Percentiles rank a stretch among this genome's conserved stretches.
phyloP scores from a whole-genome alignment of 2,113 vertebrate genomes.

The Hiodon tergisus region DNA sequence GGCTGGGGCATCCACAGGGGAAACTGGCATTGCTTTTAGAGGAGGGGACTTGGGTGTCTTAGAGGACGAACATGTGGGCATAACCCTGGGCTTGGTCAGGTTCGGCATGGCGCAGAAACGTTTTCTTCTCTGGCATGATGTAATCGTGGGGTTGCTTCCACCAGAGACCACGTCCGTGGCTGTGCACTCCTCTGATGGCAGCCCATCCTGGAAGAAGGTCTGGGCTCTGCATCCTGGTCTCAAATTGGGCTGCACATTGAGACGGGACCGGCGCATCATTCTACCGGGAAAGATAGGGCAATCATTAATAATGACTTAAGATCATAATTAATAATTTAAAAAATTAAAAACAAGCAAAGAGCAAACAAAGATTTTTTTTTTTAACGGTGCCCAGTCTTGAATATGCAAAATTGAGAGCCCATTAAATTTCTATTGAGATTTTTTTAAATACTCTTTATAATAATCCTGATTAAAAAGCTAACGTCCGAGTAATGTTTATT shows the following conservation, averaged over 20 bases:
- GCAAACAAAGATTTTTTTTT: too few species aligned
- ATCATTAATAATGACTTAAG: too few species aligned
- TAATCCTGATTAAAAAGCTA: too few species aligned
- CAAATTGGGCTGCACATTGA: conserved; percentile 81
- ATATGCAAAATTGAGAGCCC: too few species aligned
- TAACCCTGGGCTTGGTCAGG: conserved; percentile 61
- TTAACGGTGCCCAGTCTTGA: too few species aligned
- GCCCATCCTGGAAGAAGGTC: conserved; percentile 35
- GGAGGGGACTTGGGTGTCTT: conserved; percentile 48
- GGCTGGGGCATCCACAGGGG: conserved; percentile 17
- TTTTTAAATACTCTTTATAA: too few species aligned
- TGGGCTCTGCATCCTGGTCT: conserved; percentile 53
- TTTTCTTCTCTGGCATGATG: conserved; percentile 75
- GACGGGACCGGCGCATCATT: conserved; percentile 86
- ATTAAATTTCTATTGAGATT: too few species aligned
- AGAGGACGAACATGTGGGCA: conserved; percentile 44
- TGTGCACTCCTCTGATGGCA: background rate
- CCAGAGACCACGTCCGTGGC: conserved; percentile 36
- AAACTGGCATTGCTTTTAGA: conserved; percentile 36
- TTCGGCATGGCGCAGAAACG: conserved; percentile 73
- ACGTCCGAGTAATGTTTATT: too few species aligned
- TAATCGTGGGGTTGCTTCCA: conserved; percentile 44
- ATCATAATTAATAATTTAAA: too few species aligned
- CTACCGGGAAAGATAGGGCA: conserved; percentile 28
- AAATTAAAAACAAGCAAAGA: too few species aligned